Conservation (phyloP, 1,140 invertebrate species). For the Proctacanthus coquilletti region DNA sequence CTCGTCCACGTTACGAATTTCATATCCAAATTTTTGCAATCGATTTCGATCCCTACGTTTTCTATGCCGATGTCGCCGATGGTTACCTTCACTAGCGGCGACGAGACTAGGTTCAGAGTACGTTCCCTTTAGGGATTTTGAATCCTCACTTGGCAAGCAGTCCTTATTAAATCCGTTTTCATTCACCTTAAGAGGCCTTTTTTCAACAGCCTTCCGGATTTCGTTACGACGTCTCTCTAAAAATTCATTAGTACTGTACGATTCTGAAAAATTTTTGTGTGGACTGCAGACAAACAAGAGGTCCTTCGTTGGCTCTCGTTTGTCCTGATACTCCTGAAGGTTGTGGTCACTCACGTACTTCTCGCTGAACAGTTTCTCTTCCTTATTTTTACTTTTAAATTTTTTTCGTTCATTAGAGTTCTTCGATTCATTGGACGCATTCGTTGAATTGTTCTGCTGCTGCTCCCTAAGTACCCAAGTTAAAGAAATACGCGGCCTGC, state of each 20-base stretch:
- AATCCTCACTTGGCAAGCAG: too few relatives aligned
- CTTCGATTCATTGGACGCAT: slow-evolving; percentile 14
- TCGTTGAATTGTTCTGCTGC: slow-evolving; percentile 23
- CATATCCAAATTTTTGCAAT: slow-evolving; percentile 47
- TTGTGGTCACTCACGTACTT: slow-evolving; percentile 29
- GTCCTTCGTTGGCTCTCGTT: slow-evolving; percentile 21
- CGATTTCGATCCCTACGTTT: slow-evolving; percentile 34
- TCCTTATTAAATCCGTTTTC: background rate
- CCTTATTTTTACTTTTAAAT: slow-evolving; percentile 25
- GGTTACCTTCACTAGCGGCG: slow-evolving; percentile 20
- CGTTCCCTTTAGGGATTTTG: slow-evolving; percentile 17
- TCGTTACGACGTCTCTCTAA: slow-evolving; percentile 24
- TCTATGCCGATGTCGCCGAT: slow-evolving; percentile 31
- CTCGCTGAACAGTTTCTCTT: slow-evolving; percentile 11
- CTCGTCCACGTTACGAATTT: slow-evolving; percentile 54
- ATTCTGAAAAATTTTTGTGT: slow-evolving; percentile 13
- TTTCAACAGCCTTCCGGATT: slow-evolving; percentile 16
- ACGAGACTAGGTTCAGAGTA: slow-evolving; percentile 26
- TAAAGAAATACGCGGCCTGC: slow-evolving; percentile 49
- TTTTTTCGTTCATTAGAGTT: slow-evolving; percentile 23
- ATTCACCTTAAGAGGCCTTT: background rate
- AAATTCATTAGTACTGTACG: slow-evolving; percentile 15
- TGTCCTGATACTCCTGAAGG: slow-evolving; percentile 16
- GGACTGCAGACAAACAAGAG: slow-evolving; percentile 27
- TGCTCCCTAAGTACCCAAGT: slow-evolving; percentile 51